These are phyloP conservation scores for Vipera ursinii DNA, from an alignment of 2,797 vertebrate genomes.

Conservation along the genomic window DNA sequence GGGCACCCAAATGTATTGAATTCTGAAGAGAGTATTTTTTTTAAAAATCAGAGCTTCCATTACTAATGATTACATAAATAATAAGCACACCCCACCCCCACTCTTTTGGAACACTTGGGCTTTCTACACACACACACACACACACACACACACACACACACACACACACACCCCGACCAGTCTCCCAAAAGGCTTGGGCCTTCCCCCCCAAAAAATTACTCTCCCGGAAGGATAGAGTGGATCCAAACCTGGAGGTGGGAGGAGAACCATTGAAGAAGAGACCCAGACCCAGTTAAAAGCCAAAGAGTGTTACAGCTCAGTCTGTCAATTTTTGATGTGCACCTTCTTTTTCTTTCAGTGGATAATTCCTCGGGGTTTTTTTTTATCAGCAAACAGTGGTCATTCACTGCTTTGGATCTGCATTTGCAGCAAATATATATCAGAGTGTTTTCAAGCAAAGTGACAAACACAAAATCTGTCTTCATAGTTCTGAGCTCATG, in stretches of 20 bases:
- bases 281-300: not conserved
- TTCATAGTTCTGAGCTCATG: not conserved
- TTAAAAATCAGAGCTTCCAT: constrained; percentile 16
- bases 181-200: too few relatives aligned
- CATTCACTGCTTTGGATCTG: not conserved
- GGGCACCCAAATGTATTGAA: not conserved
- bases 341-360: not conserved
- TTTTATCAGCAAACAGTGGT: not conserved
- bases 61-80: constrained; percentile 3
- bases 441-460: not conserved
- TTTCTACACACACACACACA: too few relatives aligned
- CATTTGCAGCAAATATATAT: not conserved
- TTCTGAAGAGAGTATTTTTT: constrained; percentile 12
- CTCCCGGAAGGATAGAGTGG: too few relatives aligned
- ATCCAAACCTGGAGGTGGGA: not conserved
- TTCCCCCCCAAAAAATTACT: too few relatives aligned
- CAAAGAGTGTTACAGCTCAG: not conserved
- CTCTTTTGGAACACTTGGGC: too few relatives aligned
- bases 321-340: not conserved
- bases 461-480: not conserved
- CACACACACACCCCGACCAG: too few relatives aligned
- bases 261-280: not conserved
- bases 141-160: too few relatives aligned
- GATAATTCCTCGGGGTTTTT: not conserved
- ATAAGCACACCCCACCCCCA: not conserved